Evolutionary conservation across 2,888 invertebrate species (phyloP).

Genomic region (Trypoxylon attenuatum): DNA sequence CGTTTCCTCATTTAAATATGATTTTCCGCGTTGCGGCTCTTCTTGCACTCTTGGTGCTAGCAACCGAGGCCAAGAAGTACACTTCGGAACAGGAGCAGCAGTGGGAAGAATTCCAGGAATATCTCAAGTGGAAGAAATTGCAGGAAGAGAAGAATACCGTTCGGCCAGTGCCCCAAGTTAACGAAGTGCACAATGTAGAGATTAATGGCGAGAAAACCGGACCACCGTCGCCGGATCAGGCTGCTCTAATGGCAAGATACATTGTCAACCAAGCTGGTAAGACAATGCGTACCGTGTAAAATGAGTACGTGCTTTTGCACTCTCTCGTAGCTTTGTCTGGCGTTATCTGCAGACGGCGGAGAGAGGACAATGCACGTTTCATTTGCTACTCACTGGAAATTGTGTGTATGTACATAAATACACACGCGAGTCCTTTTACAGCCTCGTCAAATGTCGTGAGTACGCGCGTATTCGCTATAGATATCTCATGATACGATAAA

Average conservation of each 20-base stretch:
- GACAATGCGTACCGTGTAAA: background rate
- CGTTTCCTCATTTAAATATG: too few species aligned
- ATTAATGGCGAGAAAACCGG: slow-evolving; percentile 41
- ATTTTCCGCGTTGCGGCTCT: slow-evolving; percentile 24
- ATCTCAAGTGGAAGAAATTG: slow-evolving; percentile 40
- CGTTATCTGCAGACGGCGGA: too few species aligned
- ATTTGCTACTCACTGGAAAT: too few species aligned
- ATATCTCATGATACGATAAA: background rate
- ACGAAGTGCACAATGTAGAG: slow-evolving; percentile 2
- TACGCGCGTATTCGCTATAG: too few species aligned
- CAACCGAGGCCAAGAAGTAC: slow-evolving; percentile 34
- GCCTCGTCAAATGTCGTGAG: too few species aligned
- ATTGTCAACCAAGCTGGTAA: slow-evolving; percentile 83
- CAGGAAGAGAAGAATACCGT: slow-evolving; percentile 1
- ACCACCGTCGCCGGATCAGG: slow-evolving; percentile 80
- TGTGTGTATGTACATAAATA: too few species aligned
- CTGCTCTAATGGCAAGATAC: slow-evolving; percentile 83
- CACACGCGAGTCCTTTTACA: too few species aligned
- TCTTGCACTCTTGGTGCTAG: slow-evolving; percentile 21
- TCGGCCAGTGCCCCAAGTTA: too few species aligned
- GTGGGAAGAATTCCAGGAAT: slow-evolving; percentile 53
- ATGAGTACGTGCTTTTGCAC: too few species aligned
- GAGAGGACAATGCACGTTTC: too few species aligned
- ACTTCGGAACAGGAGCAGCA: slow-evolving; percentile 15
- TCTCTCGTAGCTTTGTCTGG: too few species aligned